Evolutionary conservation across 2,888 invertebrate genomes (phyloP), one percentile per base, ranked within the genome.

Genomic region (Philereme vetulata): DNA sequence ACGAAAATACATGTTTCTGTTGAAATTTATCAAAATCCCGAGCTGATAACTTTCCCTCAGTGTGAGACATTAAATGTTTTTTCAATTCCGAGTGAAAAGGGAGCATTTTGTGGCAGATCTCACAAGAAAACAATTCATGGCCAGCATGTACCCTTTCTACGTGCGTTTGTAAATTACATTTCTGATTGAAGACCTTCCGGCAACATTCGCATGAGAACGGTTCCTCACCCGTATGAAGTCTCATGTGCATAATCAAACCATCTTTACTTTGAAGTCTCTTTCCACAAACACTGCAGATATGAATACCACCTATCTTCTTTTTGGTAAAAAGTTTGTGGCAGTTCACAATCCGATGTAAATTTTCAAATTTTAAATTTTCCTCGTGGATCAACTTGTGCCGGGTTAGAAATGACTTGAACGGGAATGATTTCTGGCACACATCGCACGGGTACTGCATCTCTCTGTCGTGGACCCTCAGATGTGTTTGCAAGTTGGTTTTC

Each of bases 381-480:
- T 6, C 44, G 35, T 62, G 62, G 0, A 57, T 43, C 4, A 54
- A 10, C 54, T 51, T 62, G 6, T 62, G 62, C 0, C 62, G 62
- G 9, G 51, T 7, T 9, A 62, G 8, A 21, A 33, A 57, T 0
- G 54, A 34, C 5, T 35, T 44, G 32, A 58, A 62, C 0, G 62
- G 62, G 10, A 62, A 62, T 0, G 11, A 48, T 44, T 58, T 62
- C 1, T 44, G 8, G 33, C 62, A 62, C 3, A 35, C 32, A 32
- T 51, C 10, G 11, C 62, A 62, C 0, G 62, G 57, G 10, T 21
- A 62, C 10, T 58, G 51, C 4, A 54, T 58, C 3, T 57, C 47
- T 36, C 54, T 54, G 0, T 50, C 8, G 32, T 62, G 62, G 0
- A 58, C 57, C n/a, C 57, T n/a, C 11, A 62, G 32, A 44, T 62